These are phyloP conservation scores for Sinelater perroti DNA, from an alignment of 2,888 invertebrate species.

Conservation along the genomic window DNA sequence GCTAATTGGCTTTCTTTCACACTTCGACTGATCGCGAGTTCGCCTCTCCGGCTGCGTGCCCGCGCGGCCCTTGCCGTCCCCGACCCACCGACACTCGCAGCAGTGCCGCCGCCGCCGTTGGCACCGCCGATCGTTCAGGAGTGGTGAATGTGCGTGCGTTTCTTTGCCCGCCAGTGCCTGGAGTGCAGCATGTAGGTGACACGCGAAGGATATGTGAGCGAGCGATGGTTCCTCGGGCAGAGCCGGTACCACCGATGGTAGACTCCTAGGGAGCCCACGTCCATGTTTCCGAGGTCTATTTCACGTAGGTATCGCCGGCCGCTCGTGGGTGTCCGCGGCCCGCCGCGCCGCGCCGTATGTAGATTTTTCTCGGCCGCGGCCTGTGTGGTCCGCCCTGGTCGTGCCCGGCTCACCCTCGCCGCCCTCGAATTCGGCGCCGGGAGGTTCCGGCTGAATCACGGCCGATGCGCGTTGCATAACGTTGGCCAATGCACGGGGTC, in stretches of 20 bases:
- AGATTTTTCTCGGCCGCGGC: conserved; percentile 22
- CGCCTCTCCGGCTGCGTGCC: too few species aligned
- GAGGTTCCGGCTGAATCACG: too few species aligned
- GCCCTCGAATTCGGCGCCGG: too few species aligned
- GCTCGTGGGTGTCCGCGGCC: conserved; percentile 51
- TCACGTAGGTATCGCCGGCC: conserved; percentile 53
- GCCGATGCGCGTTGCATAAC: too few species aligned
- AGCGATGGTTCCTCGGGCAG: conserved; percentile 51
- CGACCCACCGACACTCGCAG: too few species aligned
- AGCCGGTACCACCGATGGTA: conserved; percentile 52
- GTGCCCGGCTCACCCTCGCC: too few species aligned
- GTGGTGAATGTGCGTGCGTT: conserved; percentile 27
- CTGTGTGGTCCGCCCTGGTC: too few species aligned
- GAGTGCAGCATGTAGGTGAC: conserved; percentile 25
- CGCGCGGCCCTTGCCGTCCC: too few species aligned
- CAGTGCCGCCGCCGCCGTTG: neutral
- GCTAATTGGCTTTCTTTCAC: conserved; percentile 30
- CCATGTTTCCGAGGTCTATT: conserved; percentile 56
- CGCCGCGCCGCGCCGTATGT: conserved; percentile 12
- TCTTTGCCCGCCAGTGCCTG: conserved; percentile 4
- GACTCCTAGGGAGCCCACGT: conserved; percentile 53
- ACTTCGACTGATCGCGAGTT: conserved; percentile 37
- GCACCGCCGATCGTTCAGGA: too few species aligned
- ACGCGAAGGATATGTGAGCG: conserved; percentile 30
- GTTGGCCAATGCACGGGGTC: too few species aligned